These are phyloP conservation scores for Eleutherodactylus coqui DNA, from an alignment of 2,797 vertebrate species.

Conservation along the genomic window DNA sequence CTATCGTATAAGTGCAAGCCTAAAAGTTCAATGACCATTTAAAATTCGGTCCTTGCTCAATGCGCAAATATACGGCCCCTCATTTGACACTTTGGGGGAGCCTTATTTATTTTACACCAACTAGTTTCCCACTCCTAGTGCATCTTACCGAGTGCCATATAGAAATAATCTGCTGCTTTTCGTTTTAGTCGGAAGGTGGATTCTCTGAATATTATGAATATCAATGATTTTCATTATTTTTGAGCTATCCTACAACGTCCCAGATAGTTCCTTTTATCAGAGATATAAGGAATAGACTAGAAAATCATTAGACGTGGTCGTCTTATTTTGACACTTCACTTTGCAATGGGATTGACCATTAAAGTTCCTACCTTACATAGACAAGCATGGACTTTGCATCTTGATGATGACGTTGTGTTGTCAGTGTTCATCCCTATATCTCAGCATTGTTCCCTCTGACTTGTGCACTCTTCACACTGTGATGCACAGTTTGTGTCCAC, in stretches of 20 bases:
- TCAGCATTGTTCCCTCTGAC: constrained; percentile 8
- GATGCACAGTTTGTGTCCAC: constrained; percentile 6
- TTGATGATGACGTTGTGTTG: constrained; percentile 34
- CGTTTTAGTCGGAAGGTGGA: too few species aligned
- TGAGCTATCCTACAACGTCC: neutral
- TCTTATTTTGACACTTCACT: neutral
- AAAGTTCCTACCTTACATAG: constrained; percentile 31
- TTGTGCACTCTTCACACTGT: constrained; percentile 16
- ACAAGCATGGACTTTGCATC: constrained; percentile 48
- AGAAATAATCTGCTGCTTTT: too few species aligned
- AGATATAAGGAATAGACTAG: constrained; percentile 9
- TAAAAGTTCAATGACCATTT: too few species aligned
- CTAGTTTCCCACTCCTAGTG: too few species aligned
- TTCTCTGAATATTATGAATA: too few species aligned
- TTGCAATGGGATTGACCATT: constrained; percentile 25
- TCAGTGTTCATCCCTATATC: neutral
- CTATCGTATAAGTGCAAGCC: too few species aligned
- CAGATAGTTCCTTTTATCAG: constrained; percentile 5
- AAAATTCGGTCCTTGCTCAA: too few species aligned
- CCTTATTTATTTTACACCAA: too few species aligned
- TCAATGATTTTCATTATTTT: neutral
- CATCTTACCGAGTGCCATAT: too few species aligned
- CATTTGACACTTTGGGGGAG: too few species aligned
- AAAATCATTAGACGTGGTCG: constrained; percentile 5
- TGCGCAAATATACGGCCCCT: too few species aligned